These are phyloP conservation scores for Tamandua tetradactyla DNA, from an alignment of 2,797 vertebrate genomes.

Conservation along the genomic window DNA sequence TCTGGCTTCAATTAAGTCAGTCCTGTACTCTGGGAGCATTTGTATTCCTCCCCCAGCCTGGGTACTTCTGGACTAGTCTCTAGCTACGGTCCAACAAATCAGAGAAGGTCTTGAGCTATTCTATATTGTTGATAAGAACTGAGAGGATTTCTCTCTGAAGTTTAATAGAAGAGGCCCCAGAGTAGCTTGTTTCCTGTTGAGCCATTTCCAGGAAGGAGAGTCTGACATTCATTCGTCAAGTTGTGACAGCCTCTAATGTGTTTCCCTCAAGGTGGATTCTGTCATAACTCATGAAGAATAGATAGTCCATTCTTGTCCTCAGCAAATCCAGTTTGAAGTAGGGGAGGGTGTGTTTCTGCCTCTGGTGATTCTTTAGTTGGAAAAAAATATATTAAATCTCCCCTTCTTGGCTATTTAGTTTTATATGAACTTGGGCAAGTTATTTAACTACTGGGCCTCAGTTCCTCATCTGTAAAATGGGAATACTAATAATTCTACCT, in stretches of 20 bases:
- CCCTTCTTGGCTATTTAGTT: background rate
- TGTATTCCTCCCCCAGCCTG: background rate
- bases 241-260: background rate
- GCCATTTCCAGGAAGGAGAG: background rate
- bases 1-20: background rate
- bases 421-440: background rate
- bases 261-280: background rate
- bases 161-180: background rate
- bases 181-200: background rate
- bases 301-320: background rate
- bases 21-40: background rate
- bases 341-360: background rate
- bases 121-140: conserved; percentile 18
- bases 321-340: background rate
- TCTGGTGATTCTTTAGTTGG: background rate
- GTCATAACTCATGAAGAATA: background rate
- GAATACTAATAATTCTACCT: background rate
- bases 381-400: conserved; percentile 29
- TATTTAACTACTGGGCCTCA: conserved; percentile 16
- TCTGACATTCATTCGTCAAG: background rate
- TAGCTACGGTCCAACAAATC: background rate
- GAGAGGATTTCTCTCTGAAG: background rate
- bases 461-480: conserved; percentile 13
- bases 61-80: background rate
- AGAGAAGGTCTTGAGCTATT: background rate